Evolutionary conservation across 2,888 invertebrate genomes (phyloP).

Genomic region (Pyralis farinalis): DNA sequence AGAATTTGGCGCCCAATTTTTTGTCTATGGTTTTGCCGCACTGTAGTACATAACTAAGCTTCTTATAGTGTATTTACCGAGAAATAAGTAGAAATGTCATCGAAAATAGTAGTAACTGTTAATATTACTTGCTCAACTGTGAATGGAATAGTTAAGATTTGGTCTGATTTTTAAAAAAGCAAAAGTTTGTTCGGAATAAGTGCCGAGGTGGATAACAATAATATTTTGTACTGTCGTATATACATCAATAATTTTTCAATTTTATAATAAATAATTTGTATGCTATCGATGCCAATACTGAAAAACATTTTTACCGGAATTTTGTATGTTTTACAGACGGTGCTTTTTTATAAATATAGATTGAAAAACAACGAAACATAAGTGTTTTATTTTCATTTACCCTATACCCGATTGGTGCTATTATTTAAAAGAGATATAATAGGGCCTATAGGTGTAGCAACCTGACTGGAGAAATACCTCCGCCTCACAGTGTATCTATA

Average conservation of each 20-base stretch:
- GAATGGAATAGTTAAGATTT: conserved; percentile 33
- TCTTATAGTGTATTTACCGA: conserved; percentile 34
- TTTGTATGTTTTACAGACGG: conserved; percentile 79
- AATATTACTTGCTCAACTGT: conserved; percentile 64
- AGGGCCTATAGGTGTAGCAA: too few relatives aligned
- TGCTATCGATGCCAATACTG: conserved; percentile 60
- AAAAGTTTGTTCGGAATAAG: conserved; percentile 31
- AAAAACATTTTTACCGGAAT: conserved; percentile 61
- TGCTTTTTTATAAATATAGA: conserved; percentile 78
- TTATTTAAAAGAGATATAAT: too few relatives aligned
- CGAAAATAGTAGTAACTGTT: conserved; percentile 38
- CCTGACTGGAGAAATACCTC: too few relatives aligned
- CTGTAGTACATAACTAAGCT: conserved; percentile 28
- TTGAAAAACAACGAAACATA: conserved; percentile 30
- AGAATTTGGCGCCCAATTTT: too few relatives aligned
- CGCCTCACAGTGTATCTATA: too few relatives aligned
- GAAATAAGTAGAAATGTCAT: conserved; percentile 36
- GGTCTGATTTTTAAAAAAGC: conserved; percentile 32
- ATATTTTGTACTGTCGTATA: conserved; percentile 61
- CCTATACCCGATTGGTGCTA: too few relatives aligned
- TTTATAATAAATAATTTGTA: conserved; percentile 48
- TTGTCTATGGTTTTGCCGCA: too few relatives aligned
- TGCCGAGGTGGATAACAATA: conserved; percentile 45
- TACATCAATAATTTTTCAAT: conserved; percentile 57
- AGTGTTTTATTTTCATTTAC: conserved; percentile 17